Base-by-base conservation (phyloP, 1,140 invertebrate species). In the Myzus persicae region DNA sequence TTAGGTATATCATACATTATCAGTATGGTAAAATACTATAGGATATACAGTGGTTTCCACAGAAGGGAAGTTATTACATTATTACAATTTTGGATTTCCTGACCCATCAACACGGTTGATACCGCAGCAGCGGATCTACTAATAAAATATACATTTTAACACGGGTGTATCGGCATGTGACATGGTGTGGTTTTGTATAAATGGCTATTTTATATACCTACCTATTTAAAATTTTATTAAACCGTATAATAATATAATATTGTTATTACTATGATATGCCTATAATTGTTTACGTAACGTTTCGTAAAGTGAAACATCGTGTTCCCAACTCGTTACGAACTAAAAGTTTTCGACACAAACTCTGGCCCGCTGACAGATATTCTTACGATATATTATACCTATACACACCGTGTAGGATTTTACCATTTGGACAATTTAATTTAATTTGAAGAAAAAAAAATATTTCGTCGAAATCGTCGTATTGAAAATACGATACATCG, bases 261-360 rank as follows among this genome's bases (percentile, higher is more conserved):
- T 67, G 31, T 59, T 31, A 82, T 38, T 24, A 81, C 3, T 59
- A n/a, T n/a, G n/a, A n/a, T n/a, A 67, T 67, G 36, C 36, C 36
- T 82, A 40, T 84, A 84, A 42, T 40, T 40, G 81, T 82, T 42
- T 84, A 40, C 40, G 82, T 9, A 84, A 84, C 81, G 38, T 82
- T 82, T 82, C 81, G 36, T 82, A 24, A 82, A 82, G 22, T 82
- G 81, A 82, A 82, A 82, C 36, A 38, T 82, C 36, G 81, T 82
- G 81, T 82, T 82, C 38, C 36, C 38, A 40, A 82, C 81, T 82
- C 6, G 36, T 38, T 82, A 82, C 38, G 22, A 82, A 82, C 81
- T 82, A 82, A 24, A 82, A 82, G 36, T 82, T 82, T 82, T 40
- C 36, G 81, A 82, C 81, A 38, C 81, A 9, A 82, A 82, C 36